Evolutionary conservation across 1,140 invertebrate species (phyloP).

Genomic region (Drosophila rhopaloa): DNA sequence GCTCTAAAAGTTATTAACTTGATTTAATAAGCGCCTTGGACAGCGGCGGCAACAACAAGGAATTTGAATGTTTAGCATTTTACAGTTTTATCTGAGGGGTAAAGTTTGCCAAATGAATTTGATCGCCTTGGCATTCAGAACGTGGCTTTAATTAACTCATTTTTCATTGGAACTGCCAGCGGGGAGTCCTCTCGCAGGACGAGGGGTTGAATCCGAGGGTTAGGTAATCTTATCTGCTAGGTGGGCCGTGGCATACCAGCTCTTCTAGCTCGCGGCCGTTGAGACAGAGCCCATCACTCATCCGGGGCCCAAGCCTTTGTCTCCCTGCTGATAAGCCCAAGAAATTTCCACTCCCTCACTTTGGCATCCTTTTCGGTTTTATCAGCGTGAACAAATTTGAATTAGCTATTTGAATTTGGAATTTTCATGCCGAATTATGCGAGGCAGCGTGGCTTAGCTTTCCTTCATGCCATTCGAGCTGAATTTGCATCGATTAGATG

Average conservation of each 20-base stretch:
- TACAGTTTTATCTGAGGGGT: slow-evolving; percentile 58
- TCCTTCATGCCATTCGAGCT: not conserved
- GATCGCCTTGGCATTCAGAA: slow-evolving; percentile 65
- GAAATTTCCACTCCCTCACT: slow-evolving; percentile 1
- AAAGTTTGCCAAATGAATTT: slow-evolving; percentile 73
- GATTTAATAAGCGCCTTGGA: slow-evolving; percentile 81
- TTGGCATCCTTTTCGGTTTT: slow-evolving; percentile 18
- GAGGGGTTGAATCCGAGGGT: slow-evolving; percentile 14
- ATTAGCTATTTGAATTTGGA: slow-evolving; percentile 54
- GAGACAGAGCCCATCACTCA: slow-evolving; percentile 65
- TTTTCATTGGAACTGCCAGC: slow-evolving; percentile 78
- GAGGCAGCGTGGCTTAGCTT: slow-evolving; percentile 33
- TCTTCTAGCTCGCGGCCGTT: slow-evolving; percentile 37
- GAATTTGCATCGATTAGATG: slow-evolving; percentile 39
- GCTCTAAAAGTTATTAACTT: slow-evolving; percentile 83
- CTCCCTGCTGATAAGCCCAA: slow-evolving; percentile 55
- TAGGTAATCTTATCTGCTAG: slow-evolving; percentile 71
- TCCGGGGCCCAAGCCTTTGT: slow-evolving; percentile 64
- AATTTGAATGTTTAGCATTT: slow-evolving; percentile 69
- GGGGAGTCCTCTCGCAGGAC: slow-evolving; percentile 12
- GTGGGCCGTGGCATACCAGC: slow-evolving; percentile 25
- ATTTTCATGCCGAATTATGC: slow-evolving; percentile 67
- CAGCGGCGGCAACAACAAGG: slow-evolving; percentile 22
- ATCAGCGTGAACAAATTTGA: slow-evolving; percentile 60
- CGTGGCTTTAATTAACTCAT: slow-evolving; percentile 84